Evolutionary conservation across 2,888 invertebrate species (phyloP).

Genomic region (Drepanosiphum platanoidis): DNA sequence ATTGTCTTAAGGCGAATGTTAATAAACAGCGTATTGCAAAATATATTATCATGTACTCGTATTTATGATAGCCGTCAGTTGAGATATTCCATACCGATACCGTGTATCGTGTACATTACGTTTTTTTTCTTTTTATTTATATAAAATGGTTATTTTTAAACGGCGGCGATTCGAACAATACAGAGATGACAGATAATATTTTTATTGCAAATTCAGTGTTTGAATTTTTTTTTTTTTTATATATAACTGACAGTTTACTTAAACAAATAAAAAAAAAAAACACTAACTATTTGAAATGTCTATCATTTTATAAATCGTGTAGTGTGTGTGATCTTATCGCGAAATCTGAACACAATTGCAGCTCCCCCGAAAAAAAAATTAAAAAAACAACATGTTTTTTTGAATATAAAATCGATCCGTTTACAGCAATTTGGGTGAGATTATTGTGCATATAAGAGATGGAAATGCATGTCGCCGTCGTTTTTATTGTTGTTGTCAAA

Average conservation of each 20-base stretch:
- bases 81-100: not conserved
- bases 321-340: slow-evolving; percentile 44
- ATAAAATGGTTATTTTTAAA: not conserved
- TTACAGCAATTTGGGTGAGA: slow-evolving; percentile 35
- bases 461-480: not conserved
- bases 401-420: slow-evolving; percentile 6
- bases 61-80: not conserved
- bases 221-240: too few species aligned
- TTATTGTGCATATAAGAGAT: not conserved
- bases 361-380: not conserved
- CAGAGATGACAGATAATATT: not conserved
- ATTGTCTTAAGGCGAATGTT: not conserved
- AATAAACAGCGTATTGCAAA: not conserved
- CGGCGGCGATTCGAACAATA: not conserved
- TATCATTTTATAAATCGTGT: slow-evolving; percentile 28
- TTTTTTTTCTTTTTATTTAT: not conserved
- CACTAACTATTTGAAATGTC: not conserved
- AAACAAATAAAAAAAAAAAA: too few species aligned
- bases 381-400: not conserved
- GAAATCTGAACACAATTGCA: not conserved
- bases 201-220: not conserved
- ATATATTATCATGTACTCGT: not conserved
- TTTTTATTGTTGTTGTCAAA: slow-evolving; percentile 23
- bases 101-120: not conserved
- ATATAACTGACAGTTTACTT: not conserved